Percentiles rank a stretch among this genome's conserved stretches.
Evolutionary conservation across 2,888 invertebrate species (phyloP).

Genomic region (Ormyrus nitidulus): DNA sequence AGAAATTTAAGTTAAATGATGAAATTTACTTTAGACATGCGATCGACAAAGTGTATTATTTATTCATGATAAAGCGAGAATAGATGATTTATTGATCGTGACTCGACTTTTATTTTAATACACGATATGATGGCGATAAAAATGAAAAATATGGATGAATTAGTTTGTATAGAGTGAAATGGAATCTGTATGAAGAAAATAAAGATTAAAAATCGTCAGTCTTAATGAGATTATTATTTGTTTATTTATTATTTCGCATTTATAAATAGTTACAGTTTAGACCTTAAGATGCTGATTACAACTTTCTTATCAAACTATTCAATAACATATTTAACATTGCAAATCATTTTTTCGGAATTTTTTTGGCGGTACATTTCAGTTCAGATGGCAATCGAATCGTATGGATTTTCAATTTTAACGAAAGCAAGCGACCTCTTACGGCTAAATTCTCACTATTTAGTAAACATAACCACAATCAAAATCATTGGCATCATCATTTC

Average conservation of each 20-base stretch:
- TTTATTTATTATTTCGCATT: background rate
- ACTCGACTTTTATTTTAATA: slow-evolving; percentile 55
- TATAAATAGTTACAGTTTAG: too few relatives aligned
- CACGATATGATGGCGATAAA: slow-evolving; percentile 44
- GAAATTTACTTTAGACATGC: slow-evolving; percentile 45
- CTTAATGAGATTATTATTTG: slow-evolving; percentile 10
- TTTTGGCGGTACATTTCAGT: too few relatives aligned
- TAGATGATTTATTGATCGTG: slow-evolving; percentile 47
- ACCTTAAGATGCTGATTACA: too few relatives aligned
- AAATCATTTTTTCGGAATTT: too few relatives aligned
- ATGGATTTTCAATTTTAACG: too few relatives aligned
- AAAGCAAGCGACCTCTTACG: too few relatives aligned
- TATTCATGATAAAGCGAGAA: slow-evolving; percentile 48
- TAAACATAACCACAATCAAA: too few relatives aligned
- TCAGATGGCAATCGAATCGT: too few relatives aligned
- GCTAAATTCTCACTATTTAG: too few relatives aligned
- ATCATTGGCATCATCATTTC: too few relatives aligned
- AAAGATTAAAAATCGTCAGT: slow-evolving; percentile 54
- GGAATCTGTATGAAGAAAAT: slow-evolving; percentile 51
- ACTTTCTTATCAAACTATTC: too few relatives aligned
- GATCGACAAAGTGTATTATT: slow-evolving; percentile 53
- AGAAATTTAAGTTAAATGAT: slow-evolving; percentile 42
- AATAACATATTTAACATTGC: too few relatives aligned
- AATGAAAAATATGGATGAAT: slow-evolving; percentile 40
- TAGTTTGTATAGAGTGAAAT: slow-evolving; percentile 54